These are phyloP conservation scores for Mesochorus sp. DNA, from an alignment of 2,888 invertebrate genomes.

Conservation along the genomic window DNA sequence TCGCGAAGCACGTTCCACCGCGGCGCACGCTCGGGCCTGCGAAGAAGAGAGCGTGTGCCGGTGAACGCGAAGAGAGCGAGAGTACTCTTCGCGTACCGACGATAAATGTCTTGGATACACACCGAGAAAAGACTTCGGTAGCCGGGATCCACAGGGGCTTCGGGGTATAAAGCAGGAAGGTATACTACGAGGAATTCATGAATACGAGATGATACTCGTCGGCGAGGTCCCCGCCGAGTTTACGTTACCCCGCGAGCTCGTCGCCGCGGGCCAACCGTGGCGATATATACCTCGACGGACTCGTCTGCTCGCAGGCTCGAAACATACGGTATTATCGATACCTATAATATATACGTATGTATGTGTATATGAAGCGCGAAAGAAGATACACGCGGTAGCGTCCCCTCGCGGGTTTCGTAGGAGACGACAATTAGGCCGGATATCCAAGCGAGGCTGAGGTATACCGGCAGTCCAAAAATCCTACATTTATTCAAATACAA, in stretches of 20 bases:
- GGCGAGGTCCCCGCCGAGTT: constrained; percentile 58
- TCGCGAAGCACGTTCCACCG: constrained; percentile 18
- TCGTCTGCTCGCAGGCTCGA: not conserved
- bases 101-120: not conserved
- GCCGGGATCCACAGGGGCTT: constrained; percentile 51
- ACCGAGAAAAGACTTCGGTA: constrained; percentile 23
- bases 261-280: constrained; percentile 32
- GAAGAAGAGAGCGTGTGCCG: constrained; percentile 30
- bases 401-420: constrained; percentile 3
- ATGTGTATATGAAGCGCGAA: not conserved
- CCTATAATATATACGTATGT: not conserved
- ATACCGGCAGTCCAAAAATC: no score
- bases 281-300: not conserved
- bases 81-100: constrained; percentile 19
- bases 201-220: constrained; percentile 67
- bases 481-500: not conserved
- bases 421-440: constrained; percentile 50
- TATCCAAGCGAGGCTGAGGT: not conserved
- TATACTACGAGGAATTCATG: constrained; percentile 67
- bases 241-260: constrained; percentile 41
- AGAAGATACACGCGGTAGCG: constrained; percentile 31
- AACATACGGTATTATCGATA: constrained; percentile 44
- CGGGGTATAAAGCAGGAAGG: constrained; percentile 57
- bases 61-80: constrained; percentile 26
- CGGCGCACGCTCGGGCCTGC: constrained; percentile 21